A percentile compares a stretch with the other conserved stretches of the same genome.
Conservation (phyloP, 2,113 vertebrate genomes). For the Candoia aspera region DNA sequence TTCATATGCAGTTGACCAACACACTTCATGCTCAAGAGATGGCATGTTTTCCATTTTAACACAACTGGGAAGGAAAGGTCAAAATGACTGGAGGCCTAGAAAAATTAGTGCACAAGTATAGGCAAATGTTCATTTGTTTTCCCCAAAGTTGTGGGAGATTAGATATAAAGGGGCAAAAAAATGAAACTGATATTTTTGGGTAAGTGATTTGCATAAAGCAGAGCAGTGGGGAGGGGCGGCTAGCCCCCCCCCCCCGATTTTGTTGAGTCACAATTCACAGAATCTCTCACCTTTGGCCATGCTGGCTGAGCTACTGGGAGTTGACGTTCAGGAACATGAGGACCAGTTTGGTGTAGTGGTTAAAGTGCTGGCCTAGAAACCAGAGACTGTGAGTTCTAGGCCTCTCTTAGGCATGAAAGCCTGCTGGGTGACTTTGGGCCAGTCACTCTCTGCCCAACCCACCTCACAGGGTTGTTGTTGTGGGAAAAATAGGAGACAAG, state of each 20-base stretch:
- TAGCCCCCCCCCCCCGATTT: background rate
- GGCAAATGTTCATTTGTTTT: background rate
- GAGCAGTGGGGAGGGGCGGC: background rate
- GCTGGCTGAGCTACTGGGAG: background rate
- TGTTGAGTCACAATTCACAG: background rate
- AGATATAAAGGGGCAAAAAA: background rate
- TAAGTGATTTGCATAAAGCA: background rate
- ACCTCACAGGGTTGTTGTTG: background rate
- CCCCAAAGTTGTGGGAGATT: background rate
- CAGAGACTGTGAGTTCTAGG: background rate
- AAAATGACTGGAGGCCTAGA: background rate
- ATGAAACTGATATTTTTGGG: background rate
- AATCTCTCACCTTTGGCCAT: background rate
- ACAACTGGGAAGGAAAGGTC: background rate
- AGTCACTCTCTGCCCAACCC: background rate
- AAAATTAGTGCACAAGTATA: background rate
- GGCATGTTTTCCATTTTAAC: background rate
- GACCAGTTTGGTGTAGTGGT: background rate
- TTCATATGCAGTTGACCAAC: background rate
- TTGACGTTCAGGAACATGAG: background rate
- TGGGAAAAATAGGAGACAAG: background rate
- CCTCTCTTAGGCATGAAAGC: background rate
- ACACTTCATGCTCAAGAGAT: background rate
- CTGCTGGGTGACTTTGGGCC: background rate
- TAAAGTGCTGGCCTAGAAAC: background rate